phyloP scores from a whole-genome alignment of 2,888 invertebrate species.

The Limenitis camilla region DNA sequence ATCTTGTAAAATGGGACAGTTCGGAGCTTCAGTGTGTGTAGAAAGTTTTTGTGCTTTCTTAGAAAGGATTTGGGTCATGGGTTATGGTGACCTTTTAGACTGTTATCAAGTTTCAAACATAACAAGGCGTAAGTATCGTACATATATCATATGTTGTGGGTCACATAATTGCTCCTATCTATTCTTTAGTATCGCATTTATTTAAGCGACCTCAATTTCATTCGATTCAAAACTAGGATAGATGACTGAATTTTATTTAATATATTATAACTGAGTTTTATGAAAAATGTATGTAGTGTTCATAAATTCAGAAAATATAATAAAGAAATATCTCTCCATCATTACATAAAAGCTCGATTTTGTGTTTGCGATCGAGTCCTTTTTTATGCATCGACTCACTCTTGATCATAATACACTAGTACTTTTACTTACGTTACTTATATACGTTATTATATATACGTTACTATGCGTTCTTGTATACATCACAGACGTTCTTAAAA shows the following conservation, averaged over 20 bases:
- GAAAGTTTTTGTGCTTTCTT: conserved; percentile 56
- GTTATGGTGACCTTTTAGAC: conserved; percentile 42
- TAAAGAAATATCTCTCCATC: neutral
- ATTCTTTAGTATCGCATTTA: conserved; percentile 51
- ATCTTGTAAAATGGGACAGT: conserved; percentile 42
- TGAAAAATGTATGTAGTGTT: too few relatives aligned
- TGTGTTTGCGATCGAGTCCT: too few relatives aligned
- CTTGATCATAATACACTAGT: too few relatives aligned
- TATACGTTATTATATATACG: too few relatives aligned
- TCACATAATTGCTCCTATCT: conserved; percentile 54
- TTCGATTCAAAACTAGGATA: too few relatives aligned
- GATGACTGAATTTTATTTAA: too few relatives aligned
- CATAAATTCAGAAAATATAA: neutral
- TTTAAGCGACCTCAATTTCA: conserved; percentile 29
- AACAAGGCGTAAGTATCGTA: conserved; percentile 59
- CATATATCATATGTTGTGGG: conserved; percentile 64
- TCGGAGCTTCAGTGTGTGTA: conserved; percentile 66
- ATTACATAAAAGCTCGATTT: neutral
- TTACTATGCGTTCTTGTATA: too few relatives aligned
- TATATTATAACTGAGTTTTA: too few relatives aligned
- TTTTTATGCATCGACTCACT: too few relatives aligned
- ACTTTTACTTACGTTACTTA: too few relatives aligned
- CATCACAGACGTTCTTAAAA: too few relatives aligned
- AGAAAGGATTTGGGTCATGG: conserved; percentile 41
- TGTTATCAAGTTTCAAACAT: conserved; percentile 45